These are phyloP conservation scores for Apogon talboti DNA, from an alignment of 2,797 vertebrate genomes.

Conservation along the genomic window DNA sequence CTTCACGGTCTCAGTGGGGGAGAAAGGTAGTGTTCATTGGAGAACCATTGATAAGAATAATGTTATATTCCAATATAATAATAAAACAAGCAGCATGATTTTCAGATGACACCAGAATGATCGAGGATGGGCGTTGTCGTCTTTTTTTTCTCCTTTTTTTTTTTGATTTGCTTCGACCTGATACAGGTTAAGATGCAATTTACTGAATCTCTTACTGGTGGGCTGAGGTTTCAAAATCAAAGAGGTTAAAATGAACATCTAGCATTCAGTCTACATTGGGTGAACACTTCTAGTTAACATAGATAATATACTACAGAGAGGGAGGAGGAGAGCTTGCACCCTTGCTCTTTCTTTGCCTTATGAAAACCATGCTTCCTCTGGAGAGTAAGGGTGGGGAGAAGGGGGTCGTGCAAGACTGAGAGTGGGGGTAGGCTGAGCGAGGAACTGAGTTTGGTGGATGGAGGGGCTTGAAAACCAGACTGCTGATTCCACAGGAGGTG, in stretches of 20 bases:
- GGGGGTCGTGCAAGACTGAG: constrained; percentile 75
- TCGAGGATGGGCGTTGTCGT: constrained; percentile 70
- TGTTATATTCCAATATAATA: constrained; percentile 72
- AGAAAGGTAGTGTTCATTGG: constrained; percentile 79
- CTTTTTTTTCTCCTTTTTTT: constrained; percentile 28
- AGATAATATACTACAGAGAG: constrained; percentile 65
- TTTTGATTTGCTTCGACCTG: constrained; percentile 83
- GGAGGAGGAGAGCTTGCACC: constrained; percentile 65
- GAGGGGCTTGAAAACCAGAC: constrained; percentile 75
- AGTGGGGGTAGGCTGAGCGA: constrained; percentile 61
- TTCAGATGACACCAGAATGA: constrained; percentile 81
- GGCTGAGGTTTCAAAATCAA: constrained; percentile 72
- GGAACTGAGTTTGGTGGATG: constrained; percentile 67
- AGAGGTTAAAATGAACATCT: constrained; percentile 75
- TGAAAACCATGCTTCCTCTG: constrained; percentile 84
- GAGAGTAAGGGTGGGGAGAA: constrained; percentile 58
- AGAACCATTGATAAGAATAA: constrained; percentile 78
- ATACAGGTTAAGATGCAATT: constrained; percentile 88
- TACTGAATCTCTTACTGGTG: constrained; percentile 74
- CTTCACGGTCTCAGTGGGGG: constrained; percentile 70
- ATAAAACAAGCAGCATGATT: constrained; percentile 78
- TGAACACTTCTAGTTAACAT: constrained; percentile 67
- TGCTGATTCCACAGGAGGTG: constrained; percentile 81
- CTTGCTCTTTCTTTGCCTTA: constrained; percentile 81
- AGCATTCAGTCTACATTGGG: constrained; percentile 74